Evolutionary conservation across 2,888 invertebrate species (phyloP).

Genomic region (Drosophila gaucha): DNA sequence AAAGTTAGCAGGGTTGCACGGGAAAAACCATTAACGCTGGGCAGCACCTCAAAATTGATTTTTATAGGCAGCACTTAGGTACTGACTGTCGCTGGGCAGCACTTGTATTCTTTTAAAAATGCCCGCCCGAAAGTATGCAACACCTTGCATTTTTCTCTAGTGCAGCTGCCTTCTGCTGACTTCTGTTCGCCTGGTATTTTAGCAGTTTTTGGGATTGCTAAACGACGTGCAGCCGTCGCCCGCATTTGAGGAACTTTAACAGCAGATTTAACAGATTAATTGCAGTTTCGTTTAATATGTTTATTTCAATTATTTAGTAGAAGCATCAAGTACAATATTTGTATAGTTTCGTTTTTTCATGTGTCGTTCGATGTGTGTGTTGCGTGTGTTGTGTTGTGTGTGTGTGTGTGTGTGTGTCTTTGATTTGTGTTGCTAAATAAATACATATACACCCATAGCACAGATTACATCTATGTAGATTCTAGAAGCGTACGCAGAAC

Average conservation of each 20-base stretch:
- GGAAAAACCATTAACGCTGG: background rate
- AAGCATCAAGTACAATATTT: slow-evolving; percentile 75
- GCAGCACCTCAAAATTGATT: no score
- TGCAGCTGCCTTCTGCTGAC: slow-evolving; percentile 15
- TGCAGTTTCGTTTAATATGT: slow-evolving; percentile 27
- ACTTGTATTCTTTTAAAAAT: background rate
- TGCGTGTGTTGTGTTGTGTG: slow-evolving; percentile 9
- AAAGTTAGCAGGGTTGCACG: background rate
- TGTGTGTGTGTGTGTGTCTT: slow-evolving; percentile 43
- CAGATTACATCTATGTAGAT: slow-evolving; percentile 59
- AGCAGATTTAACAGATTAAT: background rate
- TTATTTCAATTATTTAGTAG: slow-evolving; percentile 66
- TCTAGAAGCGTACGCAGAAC: slow-evolving; percentile 49
- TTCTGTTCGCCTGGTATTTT: slow-evolving; percentile 34
- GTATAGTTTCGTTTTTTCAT: slow-evolving; percentile 58
- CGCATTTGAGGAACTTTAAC: background rate
- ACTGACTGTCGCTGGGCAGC: background rate
- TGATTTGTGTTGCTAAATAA: slow-evolving; percentile 65
- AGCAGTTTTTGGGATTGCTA: slow-evolving; percentile 39
- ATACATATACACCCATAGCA: slow-evolving; percentile 55
- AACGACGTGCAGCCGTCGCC: background rate
- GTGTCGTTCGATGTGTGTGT: slow-evolving; percentile 20
- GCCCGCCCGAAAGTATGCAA: slow-evolving; percentile 27
- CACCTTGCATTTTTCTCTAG: background rate
- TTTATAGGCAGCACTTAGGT: slow-evolving; percentile 2